Evolutionary conservation across 2,797 vertebrate species (phyloP), one percentile per base, ranked within the genome.

Genomic region (Tamandua tetradactyla): DNA sequence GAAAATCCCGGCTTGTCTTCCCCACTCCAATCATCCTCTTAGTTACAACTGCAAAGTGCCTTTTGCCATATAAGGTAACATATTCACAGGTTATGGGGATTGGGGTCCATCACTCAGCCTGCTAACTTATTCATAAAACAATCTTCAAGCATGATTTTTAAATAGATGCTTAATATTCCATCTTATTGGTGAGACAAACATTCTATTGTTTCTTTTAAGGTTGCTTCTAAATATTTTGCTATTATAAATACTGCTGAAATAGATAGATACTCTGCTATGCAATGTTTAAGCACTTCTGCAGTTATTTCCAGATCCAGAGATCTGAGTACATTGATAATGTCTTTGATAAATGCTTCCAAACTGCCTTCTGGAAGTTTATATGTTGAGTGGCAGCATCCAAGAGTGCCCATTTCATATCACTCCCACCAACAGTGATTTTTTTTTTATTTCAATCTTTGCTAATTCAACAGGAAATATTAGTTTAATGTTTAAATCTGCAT

Each of bases 211-310:
- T 49, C 27, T 72, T 23, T 52, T 15, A 80, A 52, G 35, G 11
- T 27, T 80, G 40, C 66, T 85, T 75, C 59, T 80, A 68, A 93
- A 66, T 49, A 18, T 52, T 89, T 89, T 93, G 57, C 23, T 89
- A 3, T 89, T 42, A 59, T 72, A 74, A 64, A 71, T 62, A 72
- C 85, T 68, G n/a, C 35, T 75, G 52, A 92, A 40, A 92, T 17
- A 52, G 17, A 68, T n/a, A n/a, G n/a, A n/a, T 18, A 92, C 62
- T 35, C 14, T 32, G 49, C 42, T 20, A 0, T 49, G 11, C 15
- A 72, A 66, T 83, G 35, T 57, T 66, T 78, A 32, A 74, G 59
- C 15, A 52, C 32, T 35, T 10, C 40, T 32, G 13, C 0, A 27
- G 40, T 64, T 81, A 93, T 75, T 86, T 79, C 91, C 27, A 59